Evolutionary conservation across 1,140 invertebrate species (phyloP).

Genomic region (Caenorhabditis brenneri): DNA sequence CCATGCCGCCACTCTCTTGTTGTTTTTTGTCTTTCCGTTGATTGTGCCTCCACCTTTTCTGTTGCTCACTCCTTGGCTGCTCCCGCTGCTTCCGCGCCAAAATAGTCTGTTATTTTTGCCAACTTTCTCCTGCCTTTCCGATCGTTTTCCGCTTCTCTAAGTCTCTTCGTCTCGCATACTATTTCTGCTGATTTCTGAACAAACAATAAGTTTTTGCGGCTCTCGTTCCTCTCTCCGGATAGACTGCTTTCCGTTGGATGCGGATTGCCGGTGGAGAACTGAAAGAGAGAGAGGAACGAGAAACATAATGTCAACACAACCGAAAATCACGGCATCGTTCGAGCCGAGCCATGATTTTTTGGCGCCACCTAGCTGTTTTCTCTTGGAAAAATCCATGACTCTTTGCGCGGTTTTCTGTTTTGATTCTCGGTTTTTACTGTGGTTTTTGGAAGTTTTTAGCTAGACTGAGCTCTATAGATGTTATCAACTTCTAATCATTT

Average conservation of each 20-base stretch:
- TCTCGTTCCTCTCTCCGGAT: not conserved
- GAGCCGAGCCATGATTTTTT: not conserved
- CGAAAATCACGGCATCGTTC: not conserved
- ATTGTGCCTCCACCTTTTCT: not conserved
- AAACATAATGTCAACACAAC: slow-evolving; percentile 33
- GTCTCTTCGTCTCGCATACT: not conserved
- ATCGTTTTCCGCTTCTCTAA: slow-evolving; percentile 26
- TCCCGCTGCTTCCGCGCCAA: slow-evolving; percentile 14
- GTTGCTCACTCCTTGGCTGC: not conserved
- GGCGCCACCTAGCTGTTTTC: not conserved
- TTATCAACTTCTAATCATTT: not conserved
- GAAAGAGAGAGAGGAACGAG: not conserved
- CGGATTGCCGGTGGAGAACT: not conserved
- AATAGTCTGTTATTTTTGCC: slow-evolving; percentile 41
- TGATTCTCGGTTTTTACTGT: not conserved
- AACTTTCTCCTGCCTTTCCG: slow-evolving; percentile 7
- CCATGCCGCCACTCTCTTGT: not conserved
- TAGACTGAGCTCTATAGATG: too few relatives aligned
- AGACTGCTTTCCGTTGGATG: not conserved
- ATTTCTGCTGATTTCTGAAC: not conserved
- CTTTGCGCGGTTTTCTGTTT: not conserved
- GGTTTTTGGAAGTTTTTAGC: not conserved
- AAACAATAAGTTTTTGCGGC: not conserved
- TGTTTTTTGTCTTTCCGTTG: not conserved
- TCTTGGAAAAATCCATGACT: not conserved